Base-by-base conservation (phyloP, 1,140 invertebrate species). In the Drosophila bifasciata region DNA sequence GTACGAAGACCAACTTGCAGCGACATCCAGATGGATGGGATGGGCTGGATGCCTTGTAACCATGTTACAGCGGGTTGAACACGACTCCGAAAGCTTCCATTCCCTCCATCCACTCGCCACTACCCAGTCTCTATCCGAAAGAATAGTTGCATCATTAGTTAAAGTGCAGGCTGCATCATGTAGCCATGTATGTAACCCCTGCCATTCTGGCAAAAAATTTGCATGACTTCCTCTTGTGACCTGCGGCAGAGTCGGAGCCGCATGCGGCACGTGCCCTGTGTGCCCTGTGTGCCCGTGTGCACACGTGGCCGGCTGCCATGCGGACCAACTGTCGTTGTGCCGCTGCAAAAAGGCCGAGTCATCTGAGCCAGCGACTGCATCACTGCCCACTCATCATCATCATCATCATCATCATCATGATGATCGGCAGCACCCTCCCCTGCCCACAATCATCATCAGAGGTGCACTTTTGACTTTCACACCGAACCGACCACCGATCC, bases 351-450 rank as follows among this genome's bases (percentile, higher is more conserved):
- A 46, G 44, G 80, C 63, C 51, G 3, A 53, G 73, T 85, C 80
- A 85, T 77, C 28, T 44, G 48, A 32, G 28, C 9, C 8, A 32
- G 52, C 76, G 79, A 85, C 76, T n/a, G n/a, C n/a, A n/a, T n/a
- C n/a, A n/a, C n/a, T 80, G 80, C 52, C 80, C 80, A 86, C 63
- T 86, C 72, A 81, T 83, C 58, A 52, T 36, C 16, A 36, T 13
- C 53, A 56, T 21, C 25, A 41, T 15, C 32, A 28, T 7, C 13
- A 45, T 44, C 43, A 46, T 15, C 56, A 25, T n/a, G 32, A 19
- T 3, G 8, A 52, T 5, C 9, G 15, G 48, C 9, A 32, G 8
- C 28, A 36, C 11, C 32, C 28, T 32, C 8, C 9, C n/a, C n/a
- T n/a, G n/a, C n/a, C 11, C 32, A 36, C 11, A 13, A 5, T 11